Evolutionary conservation across 1,140 invertebrate species (phyloP).

Genomic region (Antheraea mylitta): DNA sequence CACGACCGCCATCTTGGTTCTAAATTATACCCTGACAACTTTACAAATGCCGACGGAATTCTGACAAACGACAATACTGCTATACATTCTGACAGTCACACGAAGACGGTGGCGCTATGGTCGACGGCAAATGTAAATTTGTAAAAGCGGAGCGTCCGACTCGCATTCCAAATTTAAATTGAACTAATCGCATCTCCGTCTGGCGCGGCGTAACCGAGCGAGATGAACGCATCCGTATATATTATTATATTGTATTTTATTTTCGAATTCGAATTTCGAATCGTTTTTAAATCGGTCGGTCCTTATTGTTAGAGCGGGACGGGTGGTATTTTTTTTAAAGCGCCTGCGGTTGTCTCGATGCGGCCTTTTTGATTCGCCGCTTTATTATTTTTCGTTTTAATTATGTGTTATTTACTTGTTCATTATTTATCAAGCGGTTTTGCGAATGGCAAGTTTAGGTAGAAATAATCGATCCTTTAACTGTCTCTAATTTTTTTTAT

Average conservation of each 20-base stretch:
- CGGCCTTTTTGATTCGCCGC: conserved; percentile 9
- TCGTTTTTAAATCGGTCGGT: conserved; percentile 27
- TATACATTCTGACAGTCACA: background rate
- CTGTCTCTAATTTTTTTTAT: no score
- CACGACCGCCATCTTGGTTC: conserved; percentile 28
- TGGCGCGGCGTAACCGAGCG: conserved; percentile 5
- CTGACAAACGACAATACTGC: background rate
- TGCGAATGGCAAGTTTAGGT: no score
- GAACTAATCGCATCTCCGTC: conserved; percentile 15
- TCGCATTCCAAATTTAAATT: conserved; percentile 31
- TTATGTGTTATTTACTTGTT: background rate
- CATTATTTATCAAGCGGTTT: no score
- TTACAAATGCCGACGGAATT: background rate
- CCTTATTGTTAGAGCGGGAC: conserved; percentile 14
- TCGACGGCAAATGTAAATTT: conserved; percentile 10
- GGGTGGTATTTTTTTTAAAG: conserved; percentile 11
- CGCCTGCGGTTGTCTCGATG: no score
- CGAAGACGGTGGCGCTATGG: background rate
- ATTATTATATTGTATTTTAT: conserved; percentile 3
- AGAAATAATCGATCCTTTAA: no score
- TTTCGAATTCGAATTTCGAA: conserved; percentile 16
- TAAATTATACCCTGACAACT: conserved; percentile 15
- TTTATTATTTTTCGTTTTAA: background rate
- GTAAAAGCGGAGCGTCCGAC: conserved; percentile 13
- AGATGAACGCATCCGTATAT: conserved; percentile 1